Evolutionary conservation across 2,797 vertebrate genomes (phyloP).

Genomic region (Allobates femoralis): DNA sequence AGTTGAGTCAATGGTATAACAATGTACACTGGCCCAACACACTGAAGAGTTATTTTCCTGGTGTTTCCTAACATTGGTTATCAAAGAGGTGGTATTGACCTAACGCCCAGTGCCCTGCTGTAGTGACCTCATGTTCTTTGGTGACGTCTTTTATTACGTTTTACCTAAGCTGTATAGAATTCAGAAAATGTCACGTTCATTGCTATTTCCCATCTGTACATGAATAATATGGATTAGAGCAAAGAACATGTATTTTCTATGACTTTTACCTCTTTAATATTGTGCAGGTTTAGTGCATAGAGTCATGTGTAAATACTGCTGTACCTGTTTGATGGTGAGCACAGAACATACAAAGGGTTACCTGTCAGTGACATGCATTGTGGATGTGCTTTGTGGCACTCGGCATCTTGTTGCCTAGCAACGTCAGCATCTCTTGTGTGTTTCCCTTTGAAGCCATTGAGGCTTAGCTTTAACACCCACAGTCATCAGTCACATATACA

Average conservation of each 20-base stretch:
- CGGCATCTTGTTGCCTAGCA: constrained; percentile 59
- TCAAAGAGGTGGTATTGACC: not conserved
- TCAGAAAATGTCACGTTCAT: not conserved
- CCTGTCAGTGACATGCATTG: constrained; percentile 61
- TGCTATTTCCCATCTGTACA: not conserved
- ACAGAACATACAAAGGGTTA: constrained; percentile 60
- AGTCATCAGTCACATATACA: constrained; percentile 58
- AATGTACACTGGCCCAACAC: not conserved
- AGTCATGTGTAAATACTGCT: constrained; percentile 38
- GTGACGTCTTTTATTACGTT: not conserved
- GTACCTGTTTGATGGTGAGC: constrained; percentile 30
- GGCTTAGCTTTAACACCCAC: constrained; percentile 58
- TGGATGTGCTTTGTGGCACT: constrained; percentile 61
- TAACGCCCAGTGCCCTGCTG: not conserved
- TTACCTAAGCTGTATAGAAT: not conserved
- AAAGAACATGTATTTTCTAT: not conserved
- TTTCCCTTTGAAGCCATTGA: constrained; percentile 56
- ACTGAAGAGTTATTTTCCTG: not conserved
- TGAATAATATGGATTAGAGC: not conserved
- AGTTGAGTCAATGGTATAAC: not conserved
- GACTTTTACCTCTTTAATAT: constrained; percentile 7
- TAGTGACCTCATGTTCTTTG: not conserved
- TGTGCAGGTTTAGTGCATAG: not conserved
- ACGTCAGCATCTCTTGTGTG: constrained; percentile 56
- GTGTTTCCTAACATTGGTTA: not conserved